Base-by-base conservation (phyloP, 2,797 vertebrate genomes). In the Alcedo atthis region DNA sequence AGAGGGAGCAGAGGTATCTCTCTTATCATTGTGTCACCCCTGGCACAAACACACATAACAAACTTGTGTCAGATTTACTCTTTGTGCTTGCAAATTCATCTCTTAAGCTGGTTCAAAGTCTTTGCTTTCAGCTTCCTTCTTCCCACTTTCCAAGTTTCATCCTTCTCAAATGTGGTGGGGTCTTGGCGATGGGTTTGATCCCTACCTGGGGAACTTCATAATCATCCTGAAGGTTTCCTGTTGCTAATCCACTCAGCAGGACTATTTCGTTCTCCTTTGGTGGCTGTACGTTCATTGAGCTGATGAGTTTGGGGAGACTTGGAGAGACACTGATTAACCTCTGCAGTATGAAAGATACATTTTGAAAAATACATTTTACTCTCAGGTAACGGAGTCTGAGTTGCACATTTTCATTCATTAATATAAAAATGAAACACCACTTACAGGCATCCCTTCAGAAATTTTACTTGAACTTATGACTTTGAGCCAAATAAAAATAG, bases 181-280 rank as follows among this genome's bases (percentile, higher is more conserved):
- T 66, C 28, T 69, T 76, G 92, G 78, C 76, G 40, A 63, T 37
- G 42, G 88, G 80, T 48, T 83, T 76, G 62, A 53, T 70, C 84
- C 97, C 97, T 98, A 99, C 99, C 98, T 99, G 98, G 90, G 98
- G 96, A 92, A 97, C 97, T 82, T 97, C 93, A 91, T 98, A 97
- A 90, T 98, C 97, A 3, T 96, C 87, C 90, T 98, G 98, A 93
- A 97, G 97, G 81, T 95, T 96, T 89, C 98, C 98, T 84, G 98
- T 96, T 55, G 98, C 92, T 96, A 99, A 97, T 81, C 99, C 98
- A 82, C 98, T 98, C 33, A 99, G 97, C 85, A 99, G 97, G 53
- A 99, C 97, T 95, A 99, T 98, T 97, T 99, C 99, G 82, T 99
- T 99, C 96, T 99, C 98, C 96, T 98, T 99, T 10, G 98, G 98